Conservation (phyloP, 92 coral and sea anemone species). For the Heliopora coerulea region DNA sequence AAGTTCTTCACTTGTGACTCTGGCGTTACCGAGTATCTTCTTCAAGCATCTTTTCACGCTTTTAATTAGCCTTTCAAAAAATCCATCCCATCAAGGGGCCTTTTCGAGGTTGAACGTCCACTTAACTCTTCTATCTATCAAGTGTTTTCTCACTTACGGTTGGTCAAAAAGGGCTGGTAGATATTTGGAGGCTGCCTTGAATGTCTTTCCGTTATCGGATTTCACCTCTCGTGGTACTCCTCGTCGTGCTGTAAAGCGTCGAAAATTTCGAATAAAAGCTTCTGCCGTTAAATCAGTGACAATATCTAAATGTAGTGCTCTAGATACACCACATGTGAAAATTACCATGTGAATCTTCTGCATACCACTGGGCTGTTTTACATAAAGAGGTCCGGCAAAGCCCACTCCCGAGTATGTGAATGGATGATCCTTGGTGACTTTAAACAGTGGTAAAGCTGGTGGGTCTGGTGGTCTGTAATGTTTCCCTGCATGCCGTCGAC, state of each 20-base stretch:
- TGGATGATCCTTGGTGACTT: conserved; percentile 15
- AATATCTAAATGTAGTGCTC: conserved; percentile 37
- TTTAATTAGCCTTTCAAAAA: conserved; percentile 42
- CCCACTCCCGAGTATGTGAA: conserved; percentile 45
- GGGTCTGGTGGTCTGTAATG: conserved; percentile 37
- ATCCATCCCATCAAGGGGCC: conserved; percentile 49
- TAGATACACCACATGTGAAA: conserved; percentile 25
- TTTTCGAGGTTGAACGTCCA: conserved; percentile 46
- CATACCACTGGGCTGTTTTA: conserved; percentile 26
- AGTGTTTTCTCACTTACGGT: too few relatives aligned
- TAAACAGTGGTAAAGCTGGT: conserved; percentile 35
- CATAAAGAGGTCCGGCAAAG: conserved; percentile 45
- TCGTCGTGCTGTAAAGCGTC: conserved; percentile 33
- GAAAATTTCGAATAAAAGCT: conserved; percentile 23
- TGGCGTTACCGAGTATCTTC: conserved; percentile 33
- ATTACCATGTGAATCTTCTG: neutral
- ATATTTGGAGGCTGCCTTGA: conserved; percentile 30
- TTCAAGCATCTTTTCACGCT: conserved; percentile 44
- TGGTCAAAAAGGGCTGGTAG: neutral
- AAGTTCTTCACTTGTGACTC: conserved; percentile 27
- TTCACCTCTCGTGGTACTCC: conserved; percentile 23
- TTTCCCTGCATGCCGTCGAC: conserved; percentile 39
- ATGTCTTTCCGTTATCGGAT: conserved; percentile 43
- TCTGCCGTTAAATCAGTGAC: conserved; percentile 38
- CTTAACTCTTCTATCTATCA: neutral